Evolutionary conservation across 2,888 invertebrate species (phyloP).

Genomic region (Acronicta leporina): DNA sequence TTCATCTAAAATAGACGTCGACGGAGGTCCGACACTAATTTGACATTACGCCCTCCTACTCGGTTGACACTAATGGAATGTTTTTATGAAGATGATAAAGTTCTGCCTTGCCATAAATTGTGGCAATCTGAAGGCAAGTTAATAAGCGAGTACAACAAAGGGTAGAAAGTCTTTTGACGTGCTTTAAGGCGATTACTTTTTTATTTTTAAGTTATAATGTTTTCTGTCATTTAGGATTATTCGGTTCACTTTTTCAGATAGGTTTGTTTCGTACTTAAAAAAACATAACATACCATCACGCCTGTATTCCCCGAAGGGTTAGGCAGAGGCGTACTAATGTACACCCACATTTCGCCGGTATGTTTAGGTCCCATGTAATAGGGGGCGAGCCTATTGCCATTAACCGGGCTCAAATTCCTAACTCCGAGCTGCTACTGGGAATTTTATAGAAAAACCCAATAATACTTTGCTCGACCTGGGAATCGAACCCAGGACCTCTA

Average conservation of each 20-base stretch:
- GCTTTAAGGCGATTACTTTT: conserved; percentile 10
- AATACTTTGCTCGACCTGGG: too few species aligned
- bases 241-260: not conserved
- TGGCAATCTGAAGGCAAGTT: conserved; percentile 44
- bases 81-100: conserved; percentile 60
- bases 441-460: too few species aligned
- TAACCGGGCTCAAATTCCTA: too few species aligned
- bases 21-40: conserved; percentile 62
- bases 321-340: too few species aligned
- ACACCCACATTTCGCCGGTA: too few species aligned
- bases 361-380: too few species aligned
- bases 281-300: too few species aligned
- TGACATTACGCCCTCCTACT: conserved; percentile 56
- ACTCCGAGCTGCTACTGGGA: too few species aligned
- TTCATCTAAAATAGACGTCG: conserved; percentile 50
- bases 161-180: conserved; percentile 21
- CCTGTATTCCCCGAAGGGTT: too few species aligned
- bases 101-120: conserved; percentile 49
- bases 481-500: too few species aligned
- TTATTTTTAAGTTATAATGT: conserved; percentile 23
- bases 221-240: conserved; percentile 10
- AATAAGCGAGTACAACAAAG: conserved; percentile 42
- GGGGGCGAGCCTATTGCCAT: too few species aligned
- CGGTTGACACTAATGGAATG: conserved; percentile 61
- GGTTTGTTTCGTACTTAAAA: not conserved